Evolutionary conservation across 2,113 vertebrate species (phyloP), one percentile per base, ranked within the genome.

Genomic region (Callopanchax toddi): DNA sequence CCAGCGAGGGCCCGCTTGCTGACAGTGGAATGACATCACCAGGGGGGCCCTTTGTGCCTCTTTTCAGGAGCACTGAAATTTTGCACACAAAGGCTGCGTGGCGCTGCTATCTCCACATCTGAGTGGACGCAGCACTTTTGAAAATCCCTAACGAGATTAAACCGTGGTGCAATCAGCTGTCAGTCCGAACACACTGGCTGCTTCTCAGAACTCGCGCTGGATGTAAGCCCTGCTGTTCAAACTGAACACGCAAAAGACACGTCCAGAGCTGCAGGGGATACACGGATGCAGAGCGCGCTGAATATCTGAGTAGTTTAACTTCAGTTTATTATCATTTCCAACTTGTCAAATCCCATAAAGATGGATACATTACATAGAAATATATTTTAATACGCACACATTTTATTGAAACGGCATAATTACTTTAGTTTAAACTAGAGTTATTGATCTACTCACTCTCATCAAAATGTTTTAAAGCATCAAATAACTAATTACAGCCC

Each of bases 141-240:
- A 88, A 91, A 92, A 91, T 89, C 89, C 89, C 86, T 91, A 89
- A 91, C 86, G 78, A 90, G 91, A 91, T 91, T 92, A 92, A 84
- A 90, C 66, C 84, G 73, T 77, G 75, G 81, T 57, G 86, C 85
- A 69, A 89, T 89, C 87, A 85, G 85, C 82, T 86, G 86, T 90
- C 86, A 86, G 76, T 79, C 78, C 23, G 16, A 76, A 71, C 79
- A 74, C 79, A 81, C 67, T 69, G 45, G 72, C 79, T 76, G 81
- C 63, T 86, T 86, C 88, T 84, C 79, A 84, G 76, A 81, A 85
- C 75, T 76, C 71, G 64, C 76, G 84, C 58, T 84, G 81, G 67
- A 72, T 69, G 60, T 80, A 78, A 82, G 74, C 86, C 81, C 53
- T 5, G 71, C 83, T 82, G 83, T 81, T 67, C 45, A 63, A 78